Base-by-base conservation (phyloP, 2,888 invertebrate genomes). In the Tetheella fluctuosa region DNA sequence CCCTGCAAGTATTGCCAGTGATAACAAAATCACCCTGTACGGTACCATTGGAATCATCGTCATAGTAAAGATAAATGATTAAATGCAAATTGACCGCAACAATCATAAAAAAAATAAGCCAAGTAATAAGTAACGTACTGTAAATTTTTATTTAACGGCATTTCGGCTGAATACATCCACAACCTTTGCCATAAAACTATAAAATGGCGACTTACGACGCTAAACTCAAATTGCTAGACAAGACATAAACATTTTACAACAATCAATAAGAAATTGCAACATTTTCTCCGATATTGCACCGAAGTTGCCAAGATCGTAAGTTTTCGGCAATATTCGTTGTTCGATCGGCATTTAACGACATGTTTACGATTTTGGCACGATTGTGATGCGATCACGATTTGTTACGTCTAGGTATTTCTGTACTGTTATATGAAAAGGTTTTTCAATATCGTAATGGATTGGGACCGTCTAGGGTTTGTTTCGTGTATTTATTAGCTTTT, bases 301-400 rank as follows among this genome's bases (percentile, higher is more conserved):
- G 62, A 12, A 52, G 66, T 65, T 77, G 81, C 81, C 80, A 81
- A 79, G 66, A 65, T 73, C 76, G 71, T 80, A 80, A 80, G 72
- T 77, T 72, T 73, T 73, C 73, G 69, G 60, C 65, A 71, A 74
- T 76, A 64, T 69, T 72, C 72, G 64, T 72, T 67, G 69, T 64
- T 71, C 68, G 30, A 34, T 54, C 54, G 54, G 20, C 34, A 62
- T 70, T 72, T 69, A 67, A 67, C 69, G 74, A 67, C 72, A 70
- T 79, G 75, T 84, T 84, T 84, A 85, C 73, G 79, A 71, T 67
- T 73, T 79, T 82, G 83, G 84, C 83, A 81, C 78, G 73, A 67
- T 63, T 64, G 63, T 61, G 70, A 71, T 69, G 69, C 71, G 73
- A 70, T 73, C 61, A 63, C 68, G 69, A 76, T 68, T 68, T 71